Conservation (phyloP, 2,888 invertebrate genomes). For the Coenonympha glycerion region DNA sequence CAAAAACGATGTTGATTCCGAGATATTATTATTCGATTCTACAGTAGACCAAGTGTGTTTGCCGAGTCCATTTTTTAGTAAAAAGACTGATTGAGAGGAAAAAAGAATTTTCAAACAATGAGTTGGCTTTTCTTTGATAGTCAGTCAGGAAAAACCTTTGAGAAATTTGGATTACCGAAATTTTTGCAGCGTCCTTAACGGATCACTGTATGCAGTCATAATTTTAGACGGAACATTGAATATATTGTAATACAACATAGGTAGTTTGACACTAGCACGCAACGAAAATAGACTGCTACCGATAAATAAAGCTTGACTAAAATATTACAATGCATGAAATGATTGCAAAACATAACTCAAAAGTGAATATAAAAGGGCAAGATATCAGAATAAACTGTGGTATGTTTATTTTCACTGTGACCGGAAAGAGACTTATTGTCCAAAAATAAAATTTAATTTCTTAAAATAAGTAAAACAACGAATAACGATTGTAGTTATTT, state of each 20-base stretch:
- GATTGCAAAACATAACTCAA: not conserved
- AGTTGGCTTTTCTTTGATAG: not conserved
- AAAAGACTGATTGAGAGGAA: conserved; percentile 6
- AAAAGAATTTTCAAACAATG: not conserved
- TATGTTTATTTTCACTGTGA: too few relatives aligned
- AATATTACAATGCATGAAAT: not conserved
- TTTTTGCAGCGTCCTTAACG: not conserved
- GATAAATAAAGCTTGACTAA: not conserved
- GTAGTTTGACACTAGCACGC: not conserved
- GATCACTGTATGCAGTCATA: not conserved
- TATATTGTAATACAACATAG: too few relatives aligned
- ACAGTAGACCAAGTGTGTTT: conserved; percentile 6
- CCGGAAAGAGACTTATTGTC: too few relatives aligned
- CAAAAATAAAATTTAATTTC: too few relatives aligned
- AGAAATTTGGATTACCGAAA: too few relatives aligned
- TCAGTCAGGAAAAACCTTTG: not conserved
- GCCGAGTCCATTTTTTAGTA: conserved; percentile 9
- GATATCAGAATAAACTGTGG: too few relatives aligned
- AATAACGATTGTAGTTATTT: too few relatives aligned
- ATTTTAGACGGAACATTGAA: not conserved
- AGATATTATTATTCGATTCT: conserved; percentile 17
- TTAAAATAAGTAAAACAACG: too few relatives aligned
- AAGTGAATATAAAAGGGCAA: not conserved
- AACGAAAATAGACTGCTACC: not conserved
- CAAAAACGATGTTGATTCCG: conserved; percentile 8